A percentile compares a stretch with the other conserved stretches of the same genome.
Conservation (phyloP, 2,113 vertebrate species). For the Anhinga rufa region DNA sequence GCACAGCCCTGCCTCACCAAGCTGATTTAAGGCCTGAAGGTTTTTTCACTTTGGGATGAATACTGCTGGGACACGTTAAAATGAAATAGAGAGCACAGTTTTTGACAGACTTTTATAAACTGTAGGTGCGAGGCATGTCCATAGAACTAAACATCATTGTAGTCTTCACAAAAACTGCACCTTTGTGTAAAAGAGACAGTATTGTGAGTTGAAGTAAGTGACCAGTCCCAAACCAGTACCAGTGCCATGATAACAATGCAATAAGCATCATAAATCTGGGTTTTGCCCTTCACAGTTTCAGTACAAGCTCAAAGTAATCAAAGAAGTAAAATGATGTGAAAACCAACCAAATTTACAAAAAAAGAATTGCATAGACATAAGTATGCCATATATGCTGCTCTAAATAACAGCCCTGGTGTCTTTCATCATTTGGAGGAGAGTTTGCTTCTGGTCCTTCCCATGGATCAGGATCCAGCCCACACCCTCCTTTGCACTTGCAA, state of each 20-base stretch:
- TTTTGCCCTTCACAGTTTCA: background rate
- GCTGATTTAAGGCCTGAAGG: background rate
- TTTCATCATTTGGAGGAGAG: background rate
- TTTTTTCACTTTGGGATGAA: background rate
- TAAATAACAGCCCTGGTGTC: background rate
- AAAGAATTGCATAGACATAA: background rate
- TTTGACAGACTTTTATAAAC: background rate
- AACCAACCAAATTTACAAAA: background rate
- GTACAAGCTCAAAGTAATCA: background rate
- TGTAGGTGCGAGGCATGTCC: background rate
- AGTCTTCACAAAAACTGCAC: background rate
- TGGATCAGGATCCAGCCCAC: background rate
- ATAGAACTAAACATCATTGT: background rate
- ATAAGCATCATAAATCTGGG: background rate
- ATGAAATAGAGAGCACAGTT: background rate
- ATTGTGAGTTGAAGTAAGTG: background rate
- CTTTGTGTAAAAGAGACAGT: background rate
- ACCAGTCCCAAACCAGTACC: background rate
- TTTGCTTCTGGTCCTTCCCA: background rate
- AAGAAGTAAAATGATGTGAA: background rate
- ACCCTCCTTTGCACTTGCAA: background rate
- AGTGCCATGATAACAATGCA: rapidly evolving
- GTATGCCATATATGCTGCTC: background rate
- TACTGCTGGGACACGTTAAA: background rate
- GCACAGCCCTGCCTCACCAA: background rate